phyloP scores from a whole-genome alignment of 1,140 invertebrate species.

The Hycleus phaleratus region DNA sequence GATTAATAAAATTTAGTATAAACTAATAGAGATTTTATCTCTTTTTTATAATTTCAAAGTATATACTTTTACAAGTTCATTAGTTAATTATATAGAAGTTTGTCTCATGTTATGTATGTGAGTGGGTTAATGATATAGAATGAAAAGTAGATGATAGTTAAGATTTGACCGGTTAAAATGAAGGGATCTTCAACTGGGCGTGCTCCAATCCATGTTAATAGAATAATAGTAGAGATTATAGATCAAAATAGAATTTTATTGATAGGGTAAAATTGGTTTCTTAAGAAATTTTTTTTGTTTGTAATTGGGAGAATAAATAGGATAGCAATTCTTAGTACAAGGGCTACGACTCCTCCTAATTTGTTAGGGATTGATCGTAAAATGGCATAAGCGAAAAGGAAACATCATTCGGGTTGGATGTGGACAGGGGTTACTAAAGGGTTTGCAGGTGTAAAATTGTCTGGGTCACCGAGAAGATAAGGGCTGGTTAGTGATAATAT shows the following conservation, averaged over 20 bases:
- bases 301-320: slow-evolving; percentile 48
- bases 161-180: slow-evolving; percentile 51
- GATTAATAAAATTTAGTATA: too few species aligned
- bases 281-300: slow-evolving; percentile 46
- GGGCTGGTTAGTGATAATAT: slow-evolving; percentile 35
- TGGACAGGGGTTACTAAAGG: slow-evolving; percentile 59
- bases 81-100: slow-evolving; percentile 44
- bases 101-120: slow-evolving; percentile 46
- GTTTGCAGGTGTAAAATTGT: slow-evolving; percentile 63
- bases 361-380: slow-evolving; percentile 66
- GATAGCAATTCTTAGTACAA: slow-evolving; percentile 56
- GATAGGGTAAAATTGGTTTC: slow-evolving; percentile 48
- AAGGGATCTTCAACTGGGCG: slow-evolving; percentile 54
- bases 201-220: slow-evolving; percentile 60
- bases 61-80: slow-evolving; percentile 54
- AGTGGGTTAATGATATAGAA: slow-evolving; percentile 47
- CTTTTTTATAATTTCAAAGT: slow-evolving; percentile 59
- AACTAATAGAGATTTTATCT: slow-evolving; percentile 24
- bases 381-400: slow-evolving; percentile 69
- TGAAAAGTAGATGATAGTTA: slow-evolving; percentile 51
- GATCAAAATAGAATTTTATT: slow-evolving; percentile 54
- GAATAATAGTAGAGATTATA: slow-evolving; percentile 45
- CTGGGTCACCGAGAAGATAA: slow-evolving; percentile 54
- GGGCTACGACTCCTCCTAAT: slow-evolving; percentile 60
- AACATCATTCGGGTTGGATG: slow-evolving; percentile 72